Conservation (phyloP, 2,888 invertebrate species). For the Baccha elongata region DNA sequence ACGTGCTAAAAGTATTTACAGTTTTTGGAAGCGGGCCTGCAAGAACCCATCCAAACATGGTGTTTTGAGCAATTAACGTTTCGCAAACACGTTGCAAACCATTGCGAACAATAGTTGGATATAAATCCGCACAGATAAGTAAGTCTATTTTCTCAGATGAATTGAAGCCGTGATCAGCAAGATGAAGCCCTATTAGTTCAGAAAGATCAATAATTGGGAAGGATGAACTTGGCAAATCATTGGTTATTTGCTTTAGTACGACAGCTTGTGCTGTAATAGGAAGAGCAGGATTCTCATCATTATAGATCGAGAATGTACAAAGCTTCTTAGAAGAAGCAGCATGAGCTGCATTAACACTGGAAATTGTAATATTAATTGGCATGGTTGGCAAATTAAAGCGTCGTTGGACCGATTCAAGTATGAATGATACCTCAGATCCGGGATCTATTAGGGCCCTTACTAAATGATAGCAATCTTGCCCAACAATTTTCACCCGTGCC, state of each 20-base stretch:
- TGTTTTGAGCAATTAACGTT: conserved; percentile 1
- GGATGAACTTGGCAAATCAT: background rate
- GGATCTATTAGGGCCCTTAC: too few relatives aligned
- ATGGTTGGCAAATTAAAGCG: too few relatives aligned
- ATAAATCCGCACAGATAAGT: background rate
- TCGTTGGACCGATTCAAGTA: too few relatives aligned
- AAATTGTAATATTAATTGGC: too few relatives aligned
- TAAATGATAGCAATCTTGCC: too few relatives aligned
- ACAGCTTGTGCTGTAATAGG: background rate
- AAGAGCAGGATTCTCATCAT: background rate
- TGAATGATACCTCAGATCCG: too few relatives aligned
- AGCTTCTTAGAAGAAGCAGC: background rate
- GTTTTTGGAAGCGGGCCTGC: background rate
- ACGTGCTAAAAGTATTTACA: too few relatives aligned
- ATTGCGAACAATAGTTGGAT: background rate
- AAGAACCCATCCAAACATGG: background rate
- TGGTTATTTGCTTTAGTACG: background rate
- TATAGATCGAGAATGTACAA: background rate
- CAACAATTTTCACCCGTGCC: too few relatives aligned
- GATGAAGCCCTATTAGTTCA: background rate
- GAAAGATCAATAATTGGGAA: background rate
- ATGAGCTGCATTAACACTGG: too few relatives aligned
- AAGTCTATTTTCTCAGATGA: background rate
- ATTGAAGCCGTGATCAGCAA: background rate
- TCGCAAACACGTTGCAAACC: background rate